Percentiles rank a stretch among this genome's conserved stretches.
phyloP scores from a whole-genome alignment of 1,140 invertebrate species.

The Drosophila leontia region DNA sequence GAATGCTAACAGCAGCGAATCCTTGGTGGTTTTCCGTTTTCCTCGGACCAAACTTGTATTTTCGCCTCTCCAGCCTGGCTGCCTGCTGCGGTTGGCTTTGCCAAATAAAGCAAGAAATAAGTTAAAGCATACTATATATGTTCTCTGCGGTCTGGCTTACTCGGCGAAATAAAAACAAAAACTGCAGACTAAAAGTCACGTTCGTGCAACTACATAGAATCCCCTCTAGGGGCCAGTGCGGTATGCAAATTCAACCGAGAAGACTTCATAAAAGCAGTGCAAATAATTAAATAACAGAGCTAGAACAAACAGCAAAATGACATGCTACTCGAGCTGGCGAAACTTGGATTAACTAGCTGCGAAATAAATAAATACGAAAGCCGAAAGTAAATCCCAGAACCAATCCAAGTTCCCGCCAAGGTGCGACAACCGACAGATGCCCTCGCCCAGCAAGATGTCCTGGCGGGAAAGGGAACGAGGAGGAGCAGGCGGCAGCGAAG shows the following conservation, averaged over 20 bases:
- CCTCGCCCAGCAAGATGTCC: conserved; percentile 76
- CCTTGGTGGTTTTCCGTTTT: conserved; percentile 33
- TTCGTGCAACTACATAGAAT: conserved; percentile 17
- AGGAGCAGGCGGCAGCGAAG: conserved; percentile 8
- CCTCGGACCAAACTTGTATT: conserved; percentile 34
- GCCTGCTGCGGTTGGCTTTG: conserved; percentile 42
- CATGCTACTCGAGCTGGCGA: conserved; percentile 59
- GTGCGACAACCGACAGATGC: conserved; percentile 71
- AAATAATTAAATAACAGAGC: conserved; percentile 72
- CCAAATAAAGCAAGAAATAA: conserved; percentile 59
- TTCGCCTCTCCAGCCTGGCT: conserved; percentile 38
- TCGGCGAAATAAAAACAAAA: conserved; percentile 39
- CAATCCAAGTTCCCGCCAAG: conserved; percentile 45
- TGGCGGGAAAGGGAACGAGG: conserved; percentile 44
- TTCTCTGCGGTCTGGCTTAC: conserved; percentile 51
- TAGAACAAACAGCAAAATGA: conserved; percentile 53
- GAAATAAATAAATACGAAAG: conserved; percentile 45
- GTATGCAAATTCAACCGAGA: conserved; percentile 63
- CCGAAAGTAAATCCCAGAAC: conserved; percentile 35
- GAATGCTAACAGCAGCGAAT: conserved; percentile 35
- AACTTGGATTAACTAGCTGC: conserved; percentile 66
- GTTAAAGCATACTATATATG: conserved; percentile 44
- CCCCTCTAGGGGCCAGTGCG: conserved; percentile 17
- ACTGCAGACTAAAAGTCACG: conserved; percentile 41
- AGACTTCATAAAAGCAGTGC: conserved; percentile 55